Percentiles rank a stretch among this genome's conserved stretches.
These are phyloP conservation scores for Helleia helle DNA, from an alignment of 2,888 invertebrate species.

Conservation along the genomic window DNA sequence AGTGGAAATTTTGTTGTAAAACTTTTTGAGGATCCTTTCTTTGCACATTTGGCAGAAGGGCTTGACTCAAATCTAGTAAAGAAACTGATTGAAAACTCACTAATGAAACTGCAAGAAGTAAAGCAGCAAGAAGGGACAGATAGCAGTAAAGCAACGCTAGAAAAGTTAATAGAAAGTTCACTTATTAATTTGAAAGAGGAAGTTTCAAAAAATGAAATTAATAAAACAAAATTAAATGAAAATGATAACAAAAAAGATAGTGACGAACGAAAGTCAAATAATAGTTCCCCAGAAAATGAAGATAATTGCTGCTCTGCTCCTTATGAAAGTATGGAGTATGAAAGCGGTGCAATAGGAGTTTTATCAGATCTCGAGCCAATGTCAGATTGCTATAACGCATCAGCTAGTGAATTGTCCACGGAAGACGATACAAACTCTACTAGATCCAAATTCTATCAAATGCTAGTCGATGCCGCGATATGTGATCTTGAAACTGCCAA, in stretches of 20 bases:
- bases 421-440: conserved; percentile 78
- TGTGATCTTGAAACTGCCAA: conserved; percentile 79
- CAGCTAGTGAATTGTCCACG: conserved; percentile 76
- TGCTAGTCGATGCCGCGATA: conserved; percentile 79
- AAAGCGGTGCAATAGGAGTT: conserved; percentile 70
- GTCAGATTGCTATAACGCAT: conserved; percentile 83
- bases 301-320: conserved; percentile 80
- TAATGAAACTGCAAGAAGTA: conserved; percentile 73
- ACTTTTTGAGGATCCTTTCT: conserved; percentile 77
- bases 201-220: conserved; percentile 32
- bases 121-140: conserved; percentile 60
- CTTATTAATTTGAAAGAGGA: conserved; percentile 57
- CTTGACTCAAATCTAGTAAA: conserved; percentile 76
- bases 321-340: conserved; percentile 83
- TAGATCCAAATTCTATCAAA: conserved; percentile 82
- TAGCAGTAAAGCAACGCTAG: conserved; percentile 56
- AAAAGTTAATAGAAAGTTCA: conserved; percentile 68
- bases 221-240: conserved; percentile 33
- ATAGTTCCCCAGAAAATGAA: conserved; percentile 46
- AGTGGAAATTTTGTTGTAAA: conserved; percentile 70
- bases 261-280: conserved; percentile 28
- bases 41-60: conserved; percentile 76
- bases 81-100: conserved; percentile 78
- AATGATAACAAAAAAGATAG: conserved; percentile 30
- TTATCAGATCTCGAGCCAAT: conserved; percentile 71